Conservation (phyloP, 2,113 vertebrate species). For the Vulpes vulpes region DNA sequence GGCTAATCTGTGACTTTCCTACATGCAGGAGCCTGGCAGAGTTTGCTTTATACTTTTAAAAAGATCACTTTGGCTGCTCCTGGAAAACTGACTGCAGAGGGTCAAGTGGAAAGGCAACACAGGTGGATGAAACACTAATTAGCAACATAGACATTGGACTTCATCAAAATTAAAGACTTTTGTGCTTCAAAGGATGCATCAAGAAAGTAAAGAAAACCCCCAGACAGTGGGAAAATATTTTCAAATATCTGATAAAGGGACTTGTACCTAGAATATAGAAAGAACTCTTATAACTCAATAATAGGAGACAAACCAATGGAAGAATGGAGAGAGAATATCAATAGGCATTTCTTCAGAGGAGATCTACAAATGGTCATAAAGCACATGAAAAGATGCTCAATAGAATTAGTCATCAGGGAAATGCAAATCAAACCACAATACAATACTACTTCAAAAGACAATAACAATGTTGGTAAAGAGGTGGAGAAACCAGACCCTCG, state of each 20-base stretch:
- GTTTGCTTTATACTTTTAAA: neutral
- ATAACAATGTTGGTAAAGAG: neutral
- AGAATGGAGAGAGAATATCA: neutral
- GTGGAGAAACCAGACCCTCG: neutral
- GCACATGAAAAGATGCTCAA: neutral
- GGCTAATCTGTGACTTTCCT: neutral
- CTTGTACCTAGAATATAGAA: neutral
- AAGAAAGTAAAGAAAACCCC: neutral
- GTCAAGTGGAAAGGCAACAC: neutral
- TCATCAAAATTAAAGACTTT: neutral
- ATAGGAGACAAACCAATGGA: neutral
- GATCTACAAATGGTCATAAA: neutral
- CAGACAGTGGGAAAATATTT: neutral
- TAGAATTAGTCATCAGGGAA: neutral
- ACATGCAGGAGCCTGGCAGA: no score
- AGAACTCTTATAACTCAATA: neutral
- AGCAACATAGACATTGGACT: neutral
- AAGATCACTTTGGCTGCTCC: neutral
- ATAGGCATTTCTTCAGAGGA: neutral
- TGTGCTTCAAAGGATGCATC: neutral
- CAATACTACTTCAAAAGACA: neutral
- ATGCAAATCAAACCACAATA: neutral
- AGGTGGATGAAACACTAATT: neutral
- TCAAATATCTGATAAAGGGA: neutral
- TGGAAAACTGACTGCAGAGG: neutral